These are phyloP conservation scores for Caenorhabditis uteleia DNA, from an alignment of 2,888 invertebrate species.

Conservation along the genomic window DNA sequence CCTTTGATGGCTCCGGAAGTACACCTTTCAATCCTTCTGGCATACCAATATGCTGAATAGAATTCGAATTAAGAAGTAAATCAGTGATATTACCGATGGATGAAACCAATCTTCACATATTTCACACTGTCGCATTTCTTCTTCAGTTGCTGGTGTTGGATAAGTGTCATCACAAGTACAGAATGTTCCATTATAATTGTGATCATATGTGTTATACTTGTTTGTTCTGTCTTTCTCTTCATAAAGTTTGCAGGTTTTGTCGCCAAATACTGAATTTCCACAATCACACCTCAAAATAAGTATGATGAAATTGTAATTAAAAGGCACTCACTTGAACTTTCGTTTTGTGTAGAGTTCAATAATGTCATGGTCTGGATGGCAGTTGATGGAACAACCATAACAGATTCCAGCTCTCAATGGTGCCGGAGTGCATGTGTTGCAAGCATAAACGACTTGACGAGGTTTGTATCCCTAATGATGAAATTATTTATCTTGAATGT, in stretches of 20 bases:
- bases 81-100: slow-evolving; percentile 45
- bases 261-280: slow-evolving; percentile 76
- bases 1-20: slow-evolving; percentile 7
- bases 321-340: slow-evolving; percentile 92
- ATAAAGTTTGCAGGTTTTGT: slow-evolving; percentile 70
- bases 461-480: slow-evolving; percentile 82
- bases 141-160: slow-evolving; percentile 83
- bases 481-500: no score
- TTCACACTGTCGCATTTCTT: slow-evolving; percentile 94
- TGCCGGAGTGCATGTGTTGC: slow-evolving; percentile 81
- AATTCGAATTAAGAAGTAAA: no score
- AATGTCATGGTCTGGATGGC: slow-evolving; percentile 94
- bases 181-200: slow-evolving; percentile 89
- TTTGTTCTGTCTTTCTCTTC: slow-evolving; percentile 77
- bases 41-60: neutral
- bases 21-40: slow-evolving; percentile 25
- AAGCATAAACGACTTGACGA: slow-evolving; percentile 92
- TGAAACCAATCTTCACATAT: slow-evolving; percentile 99
- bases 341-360: slow-evolving; percentile 92
- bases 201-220: slow-evolving; percentile 75
- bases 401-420: slow-evolving; percentile 75
- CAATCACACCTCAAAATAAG: slow-evolving; percentile 55
- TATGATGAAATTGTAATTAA: slow-evolving; percentile 73
- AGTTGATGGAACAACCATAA: slow-evolving; percentile 88
- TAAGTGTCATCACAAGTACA: slow-evolving; percentile 90